Percentiles rank a stretch among this genome's conserved stretches.
These are phyloP conservation scores for Sphyrna mokarran DNA, from an alignment of 2,113 vertebrate species.

Conservation along the genomic window DNA sequence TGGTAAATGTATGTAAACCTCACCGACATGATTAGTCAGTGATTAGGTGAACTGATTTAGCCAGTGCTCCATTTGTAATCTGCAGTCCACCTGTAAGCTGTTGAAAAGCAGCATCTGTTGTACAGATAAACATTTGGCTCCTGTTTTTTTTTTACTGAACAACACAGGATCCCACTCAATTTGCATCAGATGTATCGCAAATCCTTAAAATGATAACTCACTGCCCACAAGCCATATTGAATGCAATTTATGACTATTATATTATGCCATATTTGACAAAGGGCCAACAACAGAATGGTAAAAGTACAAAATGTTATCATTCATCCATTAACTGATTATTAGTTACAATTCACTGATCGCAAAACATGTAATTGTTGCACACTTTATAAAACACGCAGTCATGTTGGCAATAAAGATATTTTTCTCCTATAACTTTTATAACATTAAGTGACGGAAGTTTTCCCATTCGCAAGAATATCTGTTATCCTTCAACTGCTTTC, in stretches of 20 bases:
- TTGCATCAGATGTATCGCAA: conserved; percentile 27
- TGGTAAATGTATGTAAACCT: conserved; percentile 45
- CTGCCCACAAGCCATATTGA: background rate
- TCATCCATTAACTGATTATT: conserved; percentile 37
- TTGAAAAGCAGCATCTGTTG: conserved; percentile 24
- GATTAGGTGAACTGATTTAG: conserved; percentile 33
- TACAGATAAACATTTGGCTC: conserved; percentile 20
- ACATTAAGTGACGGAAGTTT: background rate
- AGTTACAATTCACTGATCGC: conserved; percentile 31
- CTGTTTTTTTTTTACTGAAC: conserved; percentile 8
- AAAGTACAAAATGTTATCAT: conserved; percentile 37
- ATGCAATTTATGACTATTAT: conserved; percentile 24
- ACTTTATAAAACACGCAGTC: conserved; percentile 28
- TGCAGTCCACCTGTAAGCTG: conserved; percentile 17
- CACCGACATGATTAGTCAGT: background rate
- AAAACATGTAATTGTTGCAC: conserved; percentile 27
- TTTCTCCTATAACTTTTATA: conserved; percentile 25
- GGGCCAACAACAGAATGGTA: background rate
- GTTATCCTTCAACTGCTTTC: background rate
- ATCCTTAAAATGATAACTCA: conserved; percentile 25
- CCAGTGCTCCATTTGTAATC: conserved; percentile 13
- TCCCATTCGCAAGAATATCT: background rate
- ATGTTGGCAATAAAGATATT: conserved; percentile 4
- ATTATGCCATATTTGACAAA: conserved; percentile 26
- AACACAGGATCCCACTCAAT: background rate